Percentiles rank a stretch among this genome's conserved stretches.
Conservation (phyloP, 2,797 vertebrate genomes). For the Mormyrops attenuatus region DNA sequence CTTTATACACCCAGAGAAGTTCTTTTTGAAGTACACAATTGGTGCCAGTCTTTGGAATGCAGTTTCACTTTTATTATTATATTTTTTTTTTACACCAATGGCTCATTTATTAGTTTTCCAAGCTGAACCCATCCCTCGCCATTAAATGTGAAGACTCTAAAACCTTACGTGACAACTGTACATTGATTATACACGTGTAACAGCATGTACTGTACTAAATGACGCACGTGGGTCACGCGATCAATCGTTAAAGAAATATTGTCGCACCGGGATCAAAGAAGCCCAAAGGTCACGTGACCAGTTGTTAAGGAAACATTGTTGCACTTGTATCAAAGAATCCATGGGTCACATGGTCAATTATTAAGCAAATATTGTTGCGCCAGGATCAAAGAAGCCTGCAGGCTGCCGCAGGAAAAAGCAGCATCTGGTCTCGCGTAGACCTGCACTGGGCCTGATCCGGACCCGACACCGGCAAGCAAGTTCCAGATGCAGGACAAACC, state of each 20-base stretch:
- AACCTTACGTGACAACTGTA: slow-evolving; percentile 36
- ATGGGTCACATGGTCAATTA: slow-evolving; percentile 21
- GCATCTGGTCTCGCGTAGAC: background rate
- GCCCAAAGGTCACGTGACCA: slow-evolving; percentile 24
- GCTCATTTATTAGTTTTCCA: background rate
- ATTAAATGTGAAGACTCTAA: background rate
- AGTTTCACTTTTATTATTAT: background rate
- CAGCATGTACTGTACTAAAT: slow-evolving; percentile 26
- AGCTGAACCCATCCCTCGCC: background rate
- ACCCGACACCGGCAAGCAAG: background rate
- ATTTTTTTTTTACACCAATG: background rate
- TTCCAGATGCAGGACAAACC: background rate
- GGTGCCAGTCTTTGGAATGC: background rate
- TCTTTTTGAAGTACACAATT: background rate
- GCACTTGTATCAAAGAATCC: slow-evolving; percentile 33
- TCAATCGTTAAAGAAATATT: slow-evolving; percentile 25
- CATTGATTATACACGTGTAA: slow-evolving; percentile 51
- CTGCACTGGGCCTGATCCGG: background rate
- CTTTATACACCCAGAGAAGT: background rate
- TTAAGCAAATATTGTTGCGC: slow-evolving; percentile 27
- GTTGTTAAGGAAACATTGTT: slow-evolving; percentile 27
- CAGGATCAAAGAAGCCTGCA: slow-evolving; percentile 35
- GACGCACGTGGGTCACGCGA: slow-evolving; percentile 4
- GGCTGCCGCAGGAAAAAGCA: slow-evolving; percentile 11
- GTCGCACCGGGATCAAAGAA: slow-evolving; percentile 34